phyloP scores from a whole-genome alignment of 2,797 vertebrate species.

The Coregonus suidteri region DNA sequence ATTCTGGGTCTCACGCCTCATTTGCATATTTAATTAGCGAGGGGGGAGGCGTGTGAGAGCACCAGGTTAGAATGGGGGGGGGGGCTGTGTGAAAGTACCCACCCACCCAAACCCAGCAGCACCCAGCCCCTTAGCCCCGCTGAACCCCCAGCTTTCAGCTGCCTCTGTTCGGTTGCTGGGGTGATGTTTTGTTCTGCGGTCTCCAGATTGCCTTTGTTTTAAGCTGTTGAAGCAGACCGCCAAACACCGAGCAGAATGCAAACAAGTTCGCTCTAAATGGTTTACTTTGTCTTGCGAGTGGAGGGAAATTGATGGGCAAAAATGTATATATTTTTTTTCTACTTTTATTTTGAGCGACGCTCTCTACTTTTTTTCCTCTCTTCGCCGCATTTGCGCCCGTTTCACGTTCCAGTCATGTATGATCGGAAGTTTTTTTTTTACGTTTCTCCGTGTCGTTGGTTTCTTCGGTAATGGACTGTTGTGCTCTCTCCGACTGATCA shows the following conservation, averaged over 20 bases:
- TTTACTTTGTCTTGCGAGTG: constrained; percentile 84
- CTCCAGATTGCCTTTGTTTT: constrained; percentile 98
- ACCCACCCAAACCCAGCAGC: constrained; percentile 73
- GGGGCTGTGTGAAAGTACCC: constrained; percentile 84
- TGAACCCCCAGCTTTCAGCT: constrained; percentile 60
- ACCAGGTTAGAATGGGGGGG: constrained; percentile 38
- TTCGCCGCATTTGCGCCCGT: constrained; percentile 34
- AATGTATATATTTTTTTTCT: neutral
- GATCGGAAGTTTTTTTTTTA: neutral
- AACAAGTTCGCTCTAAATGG: constrained; percentile 84
- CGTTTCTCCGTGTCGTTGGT: constrained; percentile 32
- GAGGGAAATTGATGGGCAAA: constrained; percentile 68
- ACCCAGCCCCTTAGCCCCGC: constrained; percentile 54
- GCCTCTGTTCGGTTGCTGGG: constrained; percentile 77
- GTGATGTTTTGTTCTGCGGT: constrained; percentile 84
- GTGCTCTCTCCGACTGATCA: constrained; percentile 37
- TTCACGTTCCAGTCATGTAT: constrained; percentile 21
- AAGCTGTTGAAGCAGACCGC: constrained; percentile 90
- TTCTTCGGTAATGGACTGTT: constrained; percentile 68
- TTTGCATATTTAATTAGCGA: constrained; percentile 99
- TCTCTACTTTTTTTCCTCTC: constrained; percentile 8
- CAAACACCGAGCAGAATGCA: constrained; percentile 85
- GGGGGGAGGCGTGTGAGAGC: constrained; percentile 84
- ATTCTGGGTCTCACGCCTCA: constrained; percentile 91
- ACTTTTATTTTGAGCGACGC: constrained; percentile 10